Evolutionary conservation across 2,113 vertebrate species (phyloP).

Genomic region (Neofelis nebulosa): DNA sequence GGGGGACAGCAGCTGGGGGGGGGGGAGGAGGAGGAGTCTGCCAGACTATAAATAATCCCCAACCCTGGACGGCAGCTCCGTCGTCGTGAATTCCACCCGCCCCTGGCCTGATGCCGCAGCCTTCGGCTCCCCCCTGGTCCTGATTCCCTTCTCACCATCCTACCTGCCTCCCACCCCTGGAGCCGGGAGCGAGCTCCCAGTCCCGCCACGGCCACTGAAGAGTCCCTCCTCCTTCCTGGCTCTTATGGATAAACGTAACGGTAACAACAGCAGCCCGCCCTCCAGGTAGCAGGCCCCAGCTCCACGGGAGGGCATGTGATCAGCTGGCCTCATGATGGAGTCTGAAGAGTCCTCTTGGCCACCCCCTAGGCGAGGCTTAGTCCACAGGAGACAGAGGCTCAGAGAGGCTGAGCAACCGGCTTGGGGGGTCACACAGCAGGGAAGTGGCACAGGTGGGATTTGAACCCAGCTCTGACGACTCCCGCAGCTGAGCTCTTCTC

Average conservation of each 20-base stretch:
- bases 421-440: background rate
- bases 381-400: background rate
- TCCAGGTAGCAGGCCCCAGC: rapidly evolving
- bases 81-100: background rate
- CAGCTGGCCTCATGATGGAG: rapidly evolving
- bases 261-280: background rate
- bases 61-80: background rate
- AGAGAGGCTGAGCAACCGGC: background rate
- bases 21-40: background rate
- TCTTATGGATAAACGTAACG: background rate
- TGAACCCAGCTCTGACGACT: background rate
- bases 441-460: background rate
- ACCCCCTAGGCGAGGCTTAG: background rate
- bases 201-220: too few relatives aligned
- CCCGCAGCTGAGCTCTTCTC: background rate
- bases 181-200: background rate
- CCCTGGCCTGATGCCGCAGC: background rate
- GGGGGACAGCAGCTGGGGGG: background rate
- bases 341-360: background rate
- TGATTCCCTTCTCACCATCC: background rate
- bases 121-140: background rate
- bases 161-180: too few relatives aligned
- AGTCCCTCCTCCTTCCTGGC: background rate
- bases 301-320: background rate
- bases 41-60: constrained; percentile 75